phyloP scores from a whole-genome alignment of 23 tunicate genomes.

The Diplosoma virens region DNA sequence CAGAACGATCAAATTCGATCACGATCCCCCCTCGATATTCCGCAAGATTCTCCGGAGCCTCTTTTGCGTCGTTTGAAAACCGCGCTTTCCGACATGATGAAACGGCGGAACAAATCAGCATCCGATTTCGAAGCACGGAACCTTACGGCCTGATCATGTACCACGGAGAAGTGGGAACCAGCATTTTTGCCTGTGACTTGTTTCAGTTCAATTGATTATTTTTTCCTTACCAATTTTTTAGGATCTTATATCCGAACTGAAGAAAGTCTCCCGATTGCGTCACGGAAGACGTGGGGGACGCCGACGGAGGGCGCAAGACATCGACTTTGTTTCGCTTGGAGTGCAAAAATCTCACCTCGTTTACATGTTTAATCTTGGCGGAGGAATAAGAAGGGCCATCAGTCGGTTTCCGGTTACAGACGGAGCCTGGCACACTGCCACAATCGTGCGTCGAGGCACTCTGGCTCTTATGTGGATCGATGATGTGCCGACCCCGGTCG shows the following conservation, averaged over 20 bases:
- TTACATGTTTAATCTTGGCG: conserved; percentile 61
- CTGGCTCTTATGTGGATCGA: conserved; percentile 88
- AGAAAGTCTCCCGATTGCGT: conserved; percentile 5
- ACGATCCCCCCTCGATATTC: conserved; percentile 32
- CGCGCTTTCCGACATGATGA: conserved; percentile 53
- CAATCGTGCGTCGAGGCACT: conserved; percentile 65
- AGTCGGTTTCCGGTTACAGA: conserved; percentile 67
- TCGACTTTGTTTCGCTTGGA: conserved; percentile 37
- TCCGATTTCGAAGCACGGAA: conserved; percentile 45
- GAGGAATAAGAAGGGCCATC: conserved; percentile 43
- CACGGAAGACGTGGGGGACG: neutral
- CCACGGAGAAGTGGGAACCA: conserved; percentile 74
- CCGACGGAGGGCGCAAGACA: conserved; percentile 7
- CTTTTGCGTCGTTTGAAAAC: conserved; percentile 53
- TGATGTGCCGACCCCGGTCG: conserved; percentile 51
- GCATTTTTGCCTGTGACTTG: neutral
- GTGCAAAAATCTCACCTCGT: conserved; percentile 48
- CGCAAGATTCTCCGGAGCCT: conserved; percentile 54
- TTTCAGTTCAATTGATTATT: neutral
- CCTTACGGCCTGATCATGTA: conserved; percentile 70
- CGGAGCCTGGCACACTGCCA: conserved; percentile 66
- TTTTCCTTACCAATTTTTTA: neutral
- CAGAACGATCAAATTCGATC: too few species aligned
- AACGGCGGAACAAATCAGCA: conserved; percentile 70
- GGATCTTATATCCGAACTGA: conserved; percentile 13